phyloP scores from a whole-genome alignment of 2,888 invertebrate species.

The Ophonus ardosiacus region DNA sequence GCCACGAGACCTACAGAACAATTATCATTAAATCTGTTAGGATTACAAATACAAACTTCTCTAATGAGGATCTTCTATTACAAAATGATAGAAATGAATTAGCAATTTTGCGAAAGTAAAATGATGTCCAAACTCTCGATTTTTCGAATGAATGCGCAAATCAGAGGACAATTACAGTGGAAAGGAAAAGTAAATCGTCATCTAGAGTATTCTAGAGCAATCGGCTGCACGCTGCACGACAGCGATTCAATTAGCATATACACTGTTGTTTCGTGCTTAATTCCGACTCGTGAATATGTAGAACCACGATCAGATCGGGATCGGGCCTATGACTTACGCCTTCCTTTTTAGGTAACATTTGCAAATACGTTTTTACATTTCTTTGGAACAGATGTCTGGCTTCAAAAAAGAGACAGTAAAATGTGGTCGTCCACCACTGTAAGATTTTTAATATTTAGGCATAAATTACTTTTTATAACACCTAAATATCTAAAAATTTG shows the following conservation, averaged over 20 bases:
- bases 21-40: too few species aligned
- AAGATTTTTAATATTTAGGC: too few species aligned
- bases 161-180: not conserved
- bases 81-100: not conserved
- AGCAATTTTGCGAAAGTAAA: conserved; percentile 18
- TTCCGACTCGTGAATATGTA: conserved; percentile 34
- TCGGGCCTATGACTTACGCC: not conserved
- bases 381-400: too few species aligned
- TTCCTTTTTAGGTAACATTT: conserved; percentile 20
- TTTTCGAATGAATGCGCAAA: conserved; percentile 10
- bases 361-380: too few species aligned
- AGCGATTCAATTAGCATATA: conserved; percentile 35
- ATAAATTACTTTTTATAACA: too few species aligned
- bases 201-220: conserved; percentile 28
- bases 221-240: not conserved
- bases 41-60: too few species aligned
- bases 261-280: conserved; percentile 39
- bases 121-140: not conserved
- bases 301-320: not conserved
- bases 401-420: too few species aligned
- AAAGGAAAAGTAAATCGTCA: conserved; percentile 26
- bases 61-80: too few species aligned
- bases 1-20: too few species aligned
- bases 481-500: too few species aligned
- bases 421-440: too few species aligned